phyloP scores from a whole-genome alignment of 2,888 invertebrate species.

The Minunthozetes semirufus region DNA sequence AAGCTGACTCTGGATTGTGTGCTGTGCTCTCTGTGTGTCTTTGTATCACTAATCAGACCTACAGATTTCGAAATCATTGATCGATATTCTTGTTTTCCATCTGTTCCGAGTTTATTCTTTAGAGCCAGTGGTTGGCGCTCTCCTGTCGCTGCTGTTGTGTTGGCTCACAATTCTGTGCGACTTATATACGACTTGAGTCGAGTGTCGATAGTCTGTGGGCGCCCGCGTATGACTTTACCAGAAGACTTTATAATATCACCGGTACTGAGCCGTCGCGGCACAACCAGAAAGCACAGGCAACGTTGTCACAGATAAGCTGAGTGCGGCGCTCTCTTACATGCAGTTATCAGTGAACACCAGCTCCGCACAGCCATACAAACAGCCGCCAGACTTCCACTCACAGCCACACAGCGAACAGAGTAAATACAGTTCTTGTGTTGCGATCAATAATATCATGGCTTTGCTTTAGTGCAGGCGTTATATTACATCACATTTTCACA shows the following conservation, averaged over 20 bases:
- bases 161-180: background rate
- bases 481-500: slow-evolving; percentile 10
- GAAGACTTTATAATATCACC: background rate
- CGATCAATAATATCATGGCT: slow-evolving; percentile 10
- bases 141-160: background rate
- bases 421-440: background rate
- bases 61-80: background rate
- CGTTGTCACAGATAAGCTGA: background rate
- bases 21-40: background rate
- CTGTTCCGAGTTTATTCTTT: background rate
- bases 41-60: background rate
- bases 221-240: background rate
- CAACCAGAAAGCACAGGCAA: background rate
- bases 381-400: background rate
- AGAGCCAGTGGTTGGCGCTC: background rate
- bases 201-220: background rate
- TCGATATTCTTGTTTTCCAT: background rate
- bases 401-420: too few species aligned
- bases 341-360: background rate
- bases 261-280: background rate
- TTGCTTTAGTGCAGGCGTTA: slow-evolving; percentile 4
- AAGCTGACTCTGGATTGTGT: background rate
- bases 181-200: background rate
- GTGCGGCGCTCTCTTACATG: background rate
- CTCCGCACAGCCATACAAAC: background rate